Conservation (phyloP, 2,888 invertebrate genomes). For the Drosophila seclusa region DNA sequence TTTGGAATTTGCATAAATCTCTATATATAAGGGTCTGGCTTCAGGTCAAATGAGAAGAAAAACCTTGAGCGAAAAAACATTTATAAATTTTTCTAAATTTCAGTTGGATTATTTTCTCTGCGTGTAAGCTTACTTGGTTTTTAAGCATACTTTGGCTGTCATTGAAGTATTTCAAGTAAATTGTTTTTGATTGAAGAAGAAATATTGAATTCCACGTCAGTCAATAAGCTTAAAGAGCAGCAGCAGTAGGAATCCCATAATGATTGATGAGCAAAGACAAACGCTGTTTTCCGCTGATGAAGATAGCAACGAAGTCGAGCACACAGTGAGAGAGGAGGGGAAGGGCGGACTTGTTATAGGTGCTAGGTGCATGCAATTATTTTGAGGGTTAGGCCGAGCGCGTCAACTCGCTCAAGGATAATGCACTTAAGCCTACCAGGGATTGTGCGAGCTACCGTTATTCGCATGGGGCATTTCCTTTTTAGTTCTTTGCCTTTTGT, state of each 20-base stretch:
- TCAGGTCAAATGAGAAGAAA: background rate
- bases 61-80: background rate
- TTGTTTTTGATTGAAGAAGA: conserved; percentile 32
- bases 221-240: conserved; percentile 7
- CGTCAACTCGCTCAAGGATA: conserved; percentile 55
- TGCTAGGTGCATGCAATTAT: conserved; percentile 49
- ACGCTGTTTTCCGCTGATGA: background rate
- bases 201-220: conserved; percentile 32
- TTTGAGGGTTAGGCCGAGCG: conserved; percentile 28
- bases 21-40: background rate
- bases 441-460: conserved; percentile 38
- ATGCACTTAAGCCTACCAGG: conserved; percentile 52
- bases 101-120: background rate
- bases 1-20: background rate
- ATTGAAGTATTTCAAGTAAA: conserved; percentile 8
- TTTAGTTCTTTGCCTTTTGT: background rate
- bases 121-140: background rate
- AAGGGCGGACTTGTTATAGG: conserved; percentile 5
- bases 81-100: background rate
- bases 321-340: conserved; percentile 1
- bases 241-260: conserved; percentile 16
- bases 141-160: background rate
- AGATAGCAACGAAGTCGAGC: conserved; percentile 32
- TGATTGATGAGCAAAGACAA: conserved; percentile 42
- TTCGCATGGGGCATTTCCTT: conserved; percentile 4